Base-by-base conservation (phyloP, 2,113 vertebrate species). In the Lipophrys pholis region DNA sequence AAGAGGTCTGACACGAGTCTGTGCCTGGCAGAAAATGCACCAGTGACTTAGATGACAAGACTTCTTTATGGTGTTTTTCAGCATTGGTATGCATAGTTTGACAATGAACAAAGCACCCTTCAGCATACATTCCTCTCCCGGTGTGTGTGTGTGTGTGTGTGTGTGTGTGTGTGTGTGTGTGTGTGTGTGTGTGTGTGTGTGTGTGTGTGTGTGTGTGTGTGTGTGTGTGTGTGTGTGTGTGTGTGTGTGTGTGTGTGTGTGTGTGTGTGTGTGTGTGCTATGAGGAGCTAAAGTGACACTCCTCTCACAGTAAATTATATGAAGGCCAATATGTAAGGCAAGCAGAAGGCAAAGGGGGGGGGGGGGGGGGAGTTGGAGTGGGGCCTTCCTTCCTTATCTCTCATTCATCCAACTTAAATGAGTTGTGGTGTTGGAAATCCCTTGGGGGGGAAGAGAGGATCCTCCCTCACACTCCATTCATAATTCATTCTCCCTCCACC, bases 401-500 rank as follows among this genome's bases (percentile, higher is more conserved):
- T 86, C 81, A 86, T 88, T 86, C 88, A 90, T 90, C 79, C 84
- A 89, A 83, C 81, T 84, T 86, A 90, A 91, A 90, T 92, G 86
- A 92, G 83, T 90, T 85, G 89, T 84, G 88, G 83, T 87, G 79
- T 74, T 86, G 82, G 84, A 88, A 77, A 77, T 84, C 88, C 89
- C 89, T 75, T 75, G 57, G 62, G 76, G 71, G 84, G 60, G 60
- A 57, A 60, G 55, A 61, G 56, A 79, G 56, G 80, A 83, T 83
- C 75, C 73, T 85, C 83, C 86, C 86, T 90, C 81, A 82, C 83
- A 81, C 87, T 90, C 88, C 87, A 93, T 93, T 93, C 90, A 93
- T 94, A 93, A 93, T 93, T 93, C 89, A 94, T 88, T 68, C 84
- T 81, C 81, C 69, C 85, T 89, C 84, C 90, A 89, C 84, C 80